Evolutionary conservation across 2,888 invertebrate genomes (phyloP).

Genomic region (Campoletis raptor): DNA sequence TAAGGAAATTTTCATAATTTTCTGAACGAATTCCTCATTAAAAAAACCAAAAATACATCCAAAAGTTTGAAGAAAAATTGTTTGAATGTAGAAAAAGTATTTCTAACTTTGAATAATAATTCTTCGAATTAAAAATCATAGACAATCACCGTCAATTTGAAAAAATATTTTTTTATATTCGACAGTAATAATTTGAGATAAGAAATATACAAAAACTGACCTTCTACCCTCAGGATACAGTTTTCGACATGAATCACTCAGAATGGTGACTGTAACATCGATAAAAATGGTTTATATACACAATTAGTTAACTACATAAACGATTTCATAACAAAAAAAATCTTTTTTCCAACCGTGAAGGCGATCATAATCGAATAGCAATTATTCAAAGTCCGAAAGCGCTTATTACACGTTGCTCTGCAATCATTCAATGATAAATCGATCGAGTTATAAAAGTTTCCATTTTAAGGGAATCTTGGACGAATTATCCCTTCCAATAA

Average conservation of each 20-base stretch:
- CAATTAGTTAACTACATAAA: background rate
- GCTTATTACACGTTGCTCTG: background rate
- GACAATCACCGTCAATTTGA: background rate
- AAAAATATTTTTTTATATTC: background rate
- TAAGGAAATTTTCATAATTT: no score
- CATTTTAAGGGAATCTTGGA: background rate
- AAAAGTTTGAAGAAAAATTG: no score
- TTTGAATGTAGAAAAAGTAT: no score
- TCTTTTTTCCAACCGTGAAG: background rate
- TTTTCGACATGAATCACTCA: background rate
- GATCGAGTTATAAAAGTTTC: background rate
- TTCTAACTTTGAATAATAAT: background rate
- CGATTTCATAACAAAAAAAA: background rate
- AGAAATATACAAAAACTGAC: background rate
- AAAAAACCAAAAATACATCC: background rate
- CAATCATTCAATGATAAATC: background rate
- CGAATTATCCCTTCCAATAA: background rate
- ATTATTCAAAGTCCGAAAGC: conserved; percentile 1
- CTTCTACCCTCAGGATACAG: background rate
- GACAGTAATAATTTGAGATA: background rate
- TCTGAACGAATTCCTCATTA: background rate
- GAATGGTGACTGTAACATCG: background rate
- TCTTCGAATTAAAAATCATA: background rate
- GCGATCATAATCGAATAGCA: background rate
- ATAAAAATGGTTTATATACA: background rate